Evolutionary conservation across 2,113 vertebrate genomes (phyloP), one percentile per base, ranked within the genome.

Genomic region (Saguinus imperator): DNA sequence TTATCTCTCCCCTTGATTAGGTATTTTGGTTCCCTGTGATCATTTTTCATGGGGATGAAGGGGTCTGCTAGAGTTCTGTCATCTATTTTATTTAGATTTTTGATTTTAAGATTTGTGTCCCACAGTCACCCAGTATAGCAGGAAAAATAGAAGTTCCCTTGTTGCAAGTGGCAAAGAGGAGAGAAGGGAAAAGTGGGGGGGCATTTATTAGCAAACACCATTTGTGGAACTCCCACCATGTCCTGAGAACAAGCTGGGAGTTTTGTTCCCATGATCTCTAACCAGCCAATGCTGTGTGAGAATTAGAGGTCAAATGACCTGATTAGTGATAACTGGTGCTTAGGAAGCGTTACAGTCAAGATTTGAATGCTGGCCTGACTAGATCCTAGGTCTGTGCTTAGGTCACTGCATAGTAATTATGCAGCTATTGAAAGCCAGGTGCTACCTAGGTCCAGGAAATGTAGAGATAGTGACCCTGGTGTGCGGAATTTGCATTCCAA

Each of bases 1-100:
- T 98, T 98, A 97, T 98, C 98, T 98, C 97, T 98, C 96, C 86
- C 96, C 85, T 95, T 98, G 97, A 97, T 97, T 98, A 97, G 97
- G 87, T 97, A 97, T 84, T 97, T 96, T 96, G 96, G 96, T 98
- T 95, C 37, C 89, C 77, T 92, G 94, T 80, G 95, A 98, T 98
- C 89, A 92, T 97, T 98, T 98, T 97, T 98, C 97, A 96, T 93
- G 85, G 68, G 64, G 52, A 73, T 88, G 43, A 89, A 77, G 76
- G 66, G n/a, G 23, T 76, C 82, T 87, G 10, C 61, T 45, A 91
- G 45, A 94, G 37, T 87, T 96, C 91, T 96, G n/a, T 95, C 94
- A 98, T 98, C 97, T 98, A 97, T 94, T 97, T 98, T 97, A 96
- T 96, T 97, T 91, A 89, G 68, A 75, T 66, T 77, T 96, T 87